Base-by-base conservation (phyloP, 2,888 invertebrate species). In the Homarus gammarus region DNA sequence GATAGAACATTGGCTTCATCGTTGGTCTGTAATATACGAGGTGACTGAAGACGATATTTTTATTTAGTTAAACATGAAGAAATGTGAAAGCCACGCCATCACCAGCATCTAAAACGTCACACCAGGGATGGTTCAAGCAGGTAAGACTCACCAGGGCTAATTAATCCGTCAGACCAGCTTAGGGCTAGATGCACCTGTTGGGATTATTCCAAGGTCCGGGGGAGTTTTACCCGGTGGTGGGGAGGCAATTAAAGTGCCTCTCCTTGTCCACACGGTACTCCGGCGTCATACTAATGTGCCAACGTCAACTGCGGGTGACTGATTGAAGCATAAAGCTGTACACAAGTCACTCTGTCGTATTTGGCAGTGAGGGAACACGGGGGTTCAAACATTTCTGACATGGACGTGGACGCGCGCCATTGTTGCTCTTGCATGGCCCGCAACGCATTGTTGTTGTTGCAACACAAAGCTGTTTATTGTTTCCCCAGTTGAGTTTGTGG, bases 281-380 rank as follows among this genome's bases (percentile, higher is more conserved):
- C 75, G 27, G 15, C 44, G 75, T 49, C 75, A 75, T 75, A 75
- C 75, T 75, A 75, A 75, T 75, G 75, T 44, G 44, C 27, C 44
- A 38, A 44, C 27, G 75, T n/a, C 75, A 15, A 44, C 49, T 8
- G n/a, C 75, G 49, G 75, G 75, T 75, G 75, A 75, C 44, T 75
- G 75, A 75, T 75, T 75, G 75, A 75, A 44, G 75, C 27, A 75
- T 75, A 75, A 75, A 75, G 44, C 44, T 75, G 49, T 75, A 75
- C 75, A 75, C 44, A 40, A 15, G 75, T 40, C 44, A 40, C 75
- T 40, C 75, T 27, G 75, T 22, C 44, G 75, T 75, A 49, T 36
- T 40, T 75, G 75, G 75, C 75, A 27, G 75, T 27, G 75, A 49
- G 44, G 72, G 72, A 18, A 31, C 36, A 38, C 6, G 72, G 10